Evolutionary conservation across 2,888 invertebrate species (phyloP), one percentile per base, ranked within the genome.

Genomic region (Drosophila borealis): DNA sequence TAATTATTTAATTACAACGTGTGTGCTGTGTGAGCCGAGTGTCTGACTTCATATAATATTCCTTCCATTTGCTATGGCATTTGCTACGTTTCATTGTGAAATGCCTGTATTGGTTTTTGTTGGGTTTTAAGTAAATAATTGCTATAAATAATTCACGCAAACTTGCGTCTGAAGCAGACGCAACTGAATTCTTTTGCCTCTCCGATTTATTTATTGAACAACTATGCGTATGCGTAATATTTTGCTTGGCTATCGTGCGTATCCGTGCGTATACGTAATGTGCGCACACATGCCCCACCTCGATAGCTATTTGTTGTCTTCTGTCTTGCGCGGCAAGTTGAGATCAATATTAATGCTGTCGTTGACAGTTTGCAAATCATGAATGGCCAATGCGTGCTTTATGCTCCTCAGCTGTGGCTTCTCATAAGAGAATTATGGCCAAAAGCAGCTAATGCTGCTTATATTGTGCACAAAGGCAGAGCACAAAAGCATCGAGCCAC

Each of bases 211-310:
- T 78, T 80, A 73, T 73, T 68, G 70, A 62, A 69, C 86, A 88
- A 78, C 81, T 50, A 46, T 81, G 84, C 89, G 85, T 86, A 86
- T 86, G 80, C 84, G 84, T 84, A 87, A 88, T 86, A 88, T 88
- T 88, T 87, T 70, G 61, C 74, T 74, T 69, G 50, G 70, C 79
- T 34, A 63, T 63, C 66, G 54, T 51, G 82, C 74, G 80, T 62
- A 60, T 41, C 70, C 37, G 37, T 62, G 67, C 78, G 74, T 85
- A 83, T 88, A 85, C 83, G 80, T 74, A 88, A 85, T 85, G 49
- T 56, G 61, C 68, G 78, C 66, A 74, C 25, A 17, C 56, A 77
- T 71, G 71, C 71, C 55, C 39, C 37, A n/a, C 11, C n/a, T 45
- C 13, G 33, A 19, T 45, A 21, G 10, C 34, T 44, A 13, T 39